Percentiles rank a stretch among this genome's conserved stretches.
These are phyloP conservation scores for Malurus alboscapulatus DNA, from an alignment of 2,113 vertebrate species.

Conservation along the genomic window DNA sequence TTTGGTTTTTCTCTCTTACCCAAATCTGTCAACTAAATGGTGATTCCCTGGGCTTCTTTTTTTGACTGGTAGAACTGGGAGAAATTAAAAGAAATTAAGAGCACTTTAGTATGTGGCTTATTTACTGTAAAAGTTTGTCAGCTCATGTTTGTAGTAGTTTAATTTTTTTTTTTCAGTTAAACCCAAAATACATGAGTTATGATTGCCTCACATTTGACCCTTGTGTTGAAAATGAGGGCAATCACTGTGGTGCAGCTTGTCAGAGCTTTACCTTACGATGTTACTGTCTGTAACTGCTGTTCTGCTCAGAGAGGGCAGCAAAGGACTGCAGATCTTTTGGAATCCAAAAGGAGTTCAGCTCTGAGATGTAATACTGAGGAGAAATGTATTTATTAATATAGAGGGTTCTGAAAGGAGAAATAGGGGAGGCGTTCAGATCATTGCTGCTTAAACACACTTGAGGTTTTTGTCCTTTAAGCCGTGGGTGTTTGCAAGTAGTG, in stretches of 20 bases:
- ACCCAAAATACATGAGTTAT: neutral
- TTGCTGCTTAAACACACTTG: neutral
- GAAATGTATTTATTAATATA: neutral
- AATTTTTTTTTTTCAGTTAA: neutral
- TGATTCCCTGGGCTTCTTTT: neutral
- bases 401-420: neutral
- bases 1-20: neutral
- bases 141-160: neutral
- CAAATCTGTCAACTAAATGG: neutral
- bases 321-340: neutral
- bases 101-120: neutral
- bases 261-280: neutral
- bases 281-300: neutral
- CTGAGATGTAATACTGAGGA: neutral
- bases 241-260: neutral
- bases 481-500: neutral
- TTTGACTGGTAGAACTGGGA: neutral
- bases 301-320: conserved; percentile 10
- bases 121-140: neutral
- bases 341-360: neutral
- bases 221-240: neutral
- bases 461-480: neutral
- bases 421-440: neutral
- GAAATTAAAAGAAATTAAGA: neutral
- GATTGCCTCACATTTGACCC: neutral